phyloP scores from a whole-genome alignment of 2,888 invertebrate genomes.

The Alcis repandata region DNA sequence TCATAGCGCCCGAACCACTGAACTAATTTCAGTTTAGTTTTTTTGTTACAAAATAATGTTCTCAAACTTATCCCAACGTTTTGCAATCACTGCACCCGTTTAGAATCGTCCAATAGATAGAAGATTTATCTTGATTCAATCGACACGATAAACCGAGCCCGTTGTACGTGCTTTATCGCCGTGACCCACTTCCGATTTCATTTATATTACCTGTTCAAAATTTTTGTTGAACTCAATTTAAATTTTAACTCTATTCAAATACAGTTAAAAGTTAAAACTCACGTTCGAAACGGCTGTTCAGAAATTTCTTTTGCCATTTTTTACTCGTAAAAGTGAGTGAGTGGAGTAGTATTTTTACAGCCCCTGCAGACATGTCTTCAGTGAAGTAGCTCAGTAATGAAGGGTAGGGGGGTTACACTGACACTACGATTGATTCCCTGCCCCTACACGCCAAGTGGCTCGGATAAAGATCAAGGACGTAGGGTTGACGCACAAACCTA shows the following conservation, averaged over 20 bases:
- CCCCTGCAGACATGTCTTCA: conserved; percentile 31
- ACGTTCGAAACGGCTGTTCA: neutral
- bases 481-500: neutral
- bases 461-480: conserved; percentile 2
- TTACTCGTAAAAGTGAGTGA: neutral
- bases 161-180: conserved; percentile 19
- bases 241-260: conserved; percentile 3
- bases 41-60: neutral
- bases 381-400: conserved; percentile 50
- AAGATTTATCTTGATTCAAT: conserved; percentile 18
- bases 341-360: neutral
- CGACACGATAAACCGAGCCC: conserved; percentile 9
- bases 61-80: neutral
- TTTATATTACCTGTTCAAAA: conserved; percentile 4
- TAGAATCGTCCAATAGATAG: conserved; percentile 14
- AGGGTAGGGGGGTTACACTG: conserved; percentile 30
- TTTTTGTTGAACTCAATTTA: neutral
- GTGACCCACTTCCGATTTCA: conserved; percentile 11
- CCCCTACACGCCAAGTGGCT: conserved; percentile 44
- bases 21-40: no score
- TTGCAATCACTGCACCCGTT: neutral
- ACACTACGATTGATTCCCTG: conserved; percentile 54
- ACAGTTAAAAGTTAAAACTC: neutral
- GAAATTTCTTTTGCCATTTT: neutral
- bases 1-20: no score